phyloP scores from a whole-genome alignment of 2,797 vertebrate genomes.

The Siniperca scherzeri region DNA sequence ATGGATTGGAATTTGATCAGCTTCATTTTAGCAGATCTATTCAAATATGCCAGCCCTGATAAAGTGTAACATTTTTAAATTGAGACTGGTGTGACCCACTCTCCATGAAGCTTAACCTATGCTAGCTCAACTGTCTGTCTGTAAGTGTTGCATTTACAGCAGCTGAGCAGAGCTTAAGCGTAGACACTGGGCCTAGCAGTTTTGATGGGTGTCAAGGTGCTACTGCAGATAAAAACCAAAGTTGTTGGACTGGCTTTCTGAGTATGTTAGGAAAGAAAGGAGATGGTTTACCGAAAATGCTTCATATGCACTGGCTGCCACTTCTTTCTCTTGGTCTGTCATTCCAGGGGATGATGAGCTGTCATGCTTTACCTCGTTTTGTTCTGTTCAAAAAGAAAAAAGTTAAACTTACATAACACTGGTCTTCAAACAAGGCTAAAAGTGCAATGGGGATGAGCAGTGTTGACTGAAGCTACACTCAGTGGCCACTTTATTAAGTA shows the following conservation, averaged over 20 bases:
- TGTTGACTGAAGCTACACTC: neutral
- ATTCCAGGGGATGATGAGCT: constrained; percentile 87
- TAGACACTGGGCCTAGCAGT: too few relatives aligned
- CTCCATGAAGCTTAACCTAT: too few relatives aligned
- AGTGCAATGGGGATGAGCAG: neutral
- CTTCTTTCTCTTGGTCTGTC: constrained; percentile 94
- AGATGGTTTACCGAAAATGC: constrained; percentile 88
- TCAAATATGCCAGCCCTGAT: too few relatives aligned
- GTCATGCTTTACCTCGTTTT: constrained; percentile 91
- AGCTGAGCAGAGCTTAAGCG: too few relatives aligned
- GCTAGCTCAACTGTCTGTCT: too few relatives aligned
- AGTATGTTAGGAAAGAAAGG: neutral
- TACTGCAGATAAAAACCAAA: neutral
- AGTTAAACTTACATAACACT: neutral
- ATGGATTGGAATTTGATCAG: too few relatives aligned
- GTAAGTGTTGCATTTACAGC: too few relatives aligned
- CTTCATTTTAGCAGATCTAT: too few relatives aligned
- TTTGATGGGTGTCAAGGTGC: neutral
- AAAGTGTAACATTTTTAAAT: too few relatives aligned
- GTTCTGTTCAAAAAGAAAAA: constrained; percentile 84
- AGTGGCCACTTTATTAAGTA: constrained; percentile 1
- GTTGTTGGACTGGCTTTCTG: neutral
- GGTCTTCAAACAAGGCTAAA: neutral
- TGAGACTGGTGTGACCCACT: too few relatives aligned
- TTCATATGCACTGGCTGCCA: constrained; percentile 90